Base-by-base conservation (phyloP, 2,113 vertebrate genomes). In the Ailurus styani region DNA sequence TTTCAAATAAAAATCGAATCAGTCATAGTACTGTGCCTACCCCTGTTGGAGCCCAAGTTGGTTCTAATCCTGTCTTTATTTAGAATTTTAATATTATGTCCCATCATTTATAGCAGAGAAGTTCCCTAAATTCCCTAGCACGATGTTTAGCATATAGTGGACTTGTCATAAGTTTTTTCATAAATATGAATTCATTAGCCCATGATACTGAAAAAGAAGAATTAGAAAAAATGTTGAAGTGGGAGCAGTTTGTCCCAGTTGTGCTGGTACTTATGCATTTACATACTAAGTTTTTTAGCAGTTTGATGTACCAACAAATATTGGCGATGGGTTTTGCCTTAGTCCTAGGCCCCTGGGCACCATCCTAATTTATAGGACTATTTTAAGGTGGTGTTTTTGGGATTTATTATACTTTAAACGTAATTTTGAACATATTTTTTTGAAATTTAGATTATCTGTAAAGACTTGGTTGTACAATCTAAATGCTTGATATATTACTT, bases 1-100 rank as follows among this genome's bases (percentile, higher is more conserved):
- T 93, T 96, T 96, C n/a, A 72, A 96, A 47, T 54, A 95, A 78
- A 87, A 45, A 57, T 82, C 72, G n/a, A 73, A 75, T 73, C 45
- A 90, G 29, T 86, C 64, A 70, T 60, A 81, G 29, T 42, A 50
- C 14, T 27, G 57, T 52, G 73, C 45, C 23, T 27, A 64, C 29
- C 45, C 37, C 11, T 9, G 37, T n/a, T 72, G 79, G 73, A 97
- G 25, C 8, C 45, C 23, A 23, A 87, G 45, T 45, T 54, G 79
- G 77, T 77, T n/a, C 3, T 85, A 54, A 88, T 64, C 37, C 55
- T 70, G 21, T 68, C 55, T 85, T 91, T 64, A 72, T 55, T 79
- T 92, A 60, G 83, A 93, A 96, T 87, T 94, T 94, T 95, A 40
- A 72, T 82, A 70, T 57, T 87, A 93, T 95, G 47, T 84, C 45